These are phyloP conservation scores for Apostichopus leukothele DNA, from an alignment of 53 echinoderm and acorn worm species.

Conservation along the genomic window DNA sequence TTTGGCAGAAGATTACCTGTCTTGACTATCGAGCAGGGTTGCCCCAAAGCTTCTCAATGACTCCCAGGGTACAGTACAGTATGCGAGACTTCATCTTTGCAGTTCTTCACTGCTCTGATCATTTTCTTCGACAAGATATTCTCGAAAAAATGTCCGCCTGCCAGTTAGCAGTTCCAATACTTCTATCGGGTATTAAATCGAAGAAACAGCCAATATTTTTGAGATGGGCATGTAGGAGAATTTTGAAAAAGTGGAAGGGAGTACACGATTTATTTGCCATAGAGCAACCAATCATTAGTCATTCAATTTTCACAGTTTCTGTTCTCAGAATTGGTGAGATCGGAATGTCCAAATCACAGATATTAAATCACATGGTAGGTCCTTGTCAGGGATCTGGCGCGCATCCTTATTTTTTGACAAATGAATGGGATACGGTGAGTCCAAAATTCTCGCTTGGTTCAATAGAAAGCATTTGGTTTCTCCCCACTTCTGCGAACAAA, in stretches of 20 bases:
- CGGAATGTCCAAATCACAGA: constrained; percentile 13
- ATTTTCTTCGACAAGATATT: constrained; percentile 36
- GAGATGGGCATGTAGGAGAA: constrained; percentile 1
- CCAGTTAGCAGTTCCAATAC: constrained; percentile 37
- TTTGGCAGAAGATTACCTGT: constrained; percentile 17
- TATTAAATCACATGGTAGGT: constrained; percentile 16
- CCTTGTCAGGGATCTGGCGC: neutral
- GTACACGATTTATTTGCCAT: neutral
- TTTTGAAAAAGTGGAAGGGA: constrained; percentile 31
- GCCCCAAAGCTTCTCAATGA: neutral
- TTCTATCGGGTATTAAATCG: neutral
- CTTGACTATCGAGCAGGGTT: constrained; percentile 7
- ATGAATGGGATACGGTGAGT: neutral
- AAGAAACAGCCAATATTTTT: neutral
- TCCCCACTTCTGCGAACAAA: neutral
- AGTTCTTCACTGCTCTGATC: constrained; percentile 20
- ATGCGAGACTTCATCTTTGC: constrained; percentile 19
- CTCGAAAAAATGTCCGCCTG: constrained; percentile 43
- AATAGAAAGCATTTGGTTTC: constrained; percentile 17
- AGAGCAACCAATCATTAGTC: constrained; percentile 9
- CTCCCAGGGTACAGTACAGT: neutral
- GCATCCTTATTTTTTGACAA: constrained; percentile 3
- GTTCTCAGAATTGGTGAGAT: constrained; percentile 22
- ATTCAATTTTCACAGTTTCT: constrained; percentile 18
- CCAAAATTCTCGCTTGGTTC: constrained; percentile 22